Conservation (phyloP, 2,888 invertebrate species). For the Caenorhabditis virilis region DNA sequence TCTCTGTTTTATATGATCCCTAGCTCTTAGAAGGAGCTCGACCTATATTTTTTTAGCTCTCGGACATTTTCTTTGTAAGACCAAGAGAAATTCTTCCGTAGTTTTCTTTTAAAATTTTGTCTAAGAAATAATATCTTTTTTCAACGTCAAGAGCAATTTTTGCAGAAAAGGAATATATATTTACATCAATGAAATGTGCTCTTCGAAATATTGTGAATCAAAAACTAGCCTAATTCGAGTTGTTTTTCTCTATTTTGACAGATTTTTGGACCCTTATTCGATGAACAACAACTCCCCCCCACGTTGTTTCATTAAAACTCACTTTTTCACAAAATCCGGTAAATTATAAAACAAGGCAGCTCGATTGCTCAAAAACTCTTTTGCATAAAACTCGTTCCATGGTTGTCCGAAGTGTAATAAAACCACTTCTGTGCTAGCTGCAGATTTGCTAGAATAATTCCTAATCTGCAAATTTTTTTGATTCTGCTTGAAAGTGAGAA, state of each 20-base stretch:
- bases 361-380: slow-evolving; percentile 33
- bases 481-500: background rate
- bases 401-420: slow-evolving; percentile 55
- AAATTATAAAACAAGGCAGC: slow-evolving; percentile 24
- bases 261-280: too few species aligned
- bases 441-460: slow-evolving; percentile 14
- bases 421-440: slow-evolving; percentile 40
- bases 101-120: background rate
- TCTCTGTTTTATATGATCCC: background rate
- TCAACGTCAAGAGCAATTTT: slow-evolving; percentile 1
- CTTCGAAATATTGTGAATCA: too few species aligned
- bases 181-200: too few species aligned
- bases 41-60: background rate
- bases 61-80: background rate
- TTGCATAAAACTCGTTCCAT: slow-evolving; percentile 53
- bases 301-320: too few species aligned
- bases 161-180: too few species aligned
- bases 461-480: background rate
- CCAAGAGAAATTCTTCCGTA: background rate
- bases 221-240: too few species aligned
- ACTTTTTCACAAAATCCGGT: slow-evolving; percentile 36
- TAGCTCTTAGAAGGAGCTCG: background rate
- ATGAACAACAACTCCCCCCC: too few species aligned
- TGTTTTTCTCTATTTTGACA: too few species aligned
- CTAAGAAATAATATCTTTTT: background rate